Conservation (phyloP, 2,797 vertebrate genomes). For the Pseudocheirus occidentalis region DNA sequence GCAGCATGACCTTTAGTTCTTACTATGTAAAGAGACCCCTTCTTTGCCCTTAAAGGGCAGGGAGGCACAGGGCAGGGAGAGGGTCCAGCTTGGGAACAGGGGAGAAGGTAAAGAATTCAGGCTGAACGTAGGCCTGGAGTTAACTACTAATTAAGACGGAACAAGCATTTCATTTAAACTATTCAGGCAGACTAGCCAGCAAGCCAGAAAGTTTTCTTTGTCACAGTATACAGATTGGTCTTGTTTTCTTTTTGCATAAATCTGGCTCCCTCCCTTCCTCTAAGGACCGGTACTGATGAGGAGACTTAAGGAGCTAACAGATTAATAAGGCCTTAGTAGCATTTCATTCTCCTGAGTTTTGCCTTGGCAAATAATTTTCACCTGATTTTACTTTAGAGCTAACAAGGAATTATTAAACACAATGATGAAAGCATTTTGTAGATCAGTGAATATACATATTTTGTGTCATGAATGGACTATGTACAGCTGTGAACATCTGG, state of each 20-base stretch:
- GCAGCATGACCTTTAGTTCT: not conserved
- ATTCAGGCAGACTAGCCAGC: not conserved
- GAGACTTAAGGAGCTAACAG: not conserved
- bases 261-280: not conserved
- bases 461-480: slow-evolving; percentile 20
- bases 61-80: not conserved
- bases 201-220: not conserved
- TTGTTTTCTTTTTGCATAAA: not conserved
- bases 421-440: slow-evolving; percentile 68
- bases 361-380: slow-evolving; percentile 45
- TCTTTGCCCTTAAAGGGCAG: not conserved
- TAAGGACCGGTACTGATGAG: not conserved
- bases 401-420: slow-evolving; percentile 71
- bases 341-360: not conserved
- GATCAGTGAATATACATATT: slow-evolving; percentile 37
- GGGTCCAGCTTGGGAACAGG: not conserved
- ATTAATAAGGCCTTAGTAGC: not conserved
- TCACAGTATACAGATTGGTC: not conserved
- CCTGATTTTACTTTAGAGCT: slow-evolving; percentile 65
- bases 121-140: not conserved
- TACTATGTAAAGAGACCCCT: not conserved
- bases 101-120: not conserved
- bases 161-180: slow-evolving; percentile 26
- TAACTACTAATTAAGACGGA: slow-evolving; percentile 5
- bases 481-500: slow-evolving; percentile 61